Evolutionary conservation across 2,888 invertebrate species (phyloP).

Genomic region (Macrosiphum euphorbiae): DNA sequence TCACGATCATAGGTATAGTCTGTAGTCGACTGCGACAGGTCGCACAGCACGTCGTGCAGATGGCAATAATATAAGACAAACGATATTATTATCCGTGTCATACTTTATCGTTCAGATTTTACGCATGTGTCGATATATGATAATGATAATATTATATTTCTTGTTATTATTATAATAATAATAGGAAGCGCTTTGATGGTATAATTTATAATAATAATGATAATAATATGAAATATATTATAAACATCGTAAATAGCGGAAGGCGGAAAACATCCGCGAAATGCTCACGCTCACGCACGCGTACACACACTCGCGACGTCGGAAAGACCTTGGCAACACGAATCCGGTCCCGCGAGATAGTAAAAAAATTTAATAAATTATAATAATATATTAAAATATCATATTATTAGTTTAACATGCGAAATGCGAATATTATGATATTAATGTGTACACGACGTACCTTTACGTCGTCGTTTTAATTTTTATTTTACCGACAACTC

Average conservation of each 20-base stretch:
- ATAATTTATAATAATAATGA: background rate
- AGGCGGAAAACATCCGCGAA: background rate
- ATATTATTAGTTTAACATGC: background rate
- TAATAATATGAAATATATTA: background rate
- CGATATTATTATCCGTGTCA: too few species aligned
- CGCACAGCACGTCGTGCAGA: background rate
- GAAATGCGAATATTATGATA: background rate
- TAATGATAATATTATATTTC: background rate
- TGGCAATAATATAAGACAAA: background rate
- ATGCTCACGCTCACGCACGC: background rate
- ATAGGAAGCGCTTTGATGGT: background rate
- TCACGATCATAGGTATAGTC: background rate
- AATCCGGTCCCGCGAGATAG: conserved; percentile 27
- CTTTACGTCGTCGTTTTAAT: background rate
- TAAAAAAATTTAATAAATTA: background rate
- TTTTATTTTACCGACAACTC: background rate
- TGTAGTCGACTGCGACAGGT: background rate
- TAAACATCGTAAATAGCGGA: background rate
- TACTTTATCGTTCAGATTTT: background rate
- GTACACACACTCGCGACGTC: background rate
- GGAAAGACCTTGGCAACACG: conserved; percentile 27
- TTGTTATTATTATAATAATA: background rate
- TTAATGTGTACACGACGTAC: background rate
- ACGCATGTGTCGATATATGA: background rate
- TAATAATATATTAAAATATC: background rate